These are phyloP conservation scores for Nanorana parkeri DNA, from an alignment of 2,113 vertebrate species.

Conservation along the genomic window DNA sequence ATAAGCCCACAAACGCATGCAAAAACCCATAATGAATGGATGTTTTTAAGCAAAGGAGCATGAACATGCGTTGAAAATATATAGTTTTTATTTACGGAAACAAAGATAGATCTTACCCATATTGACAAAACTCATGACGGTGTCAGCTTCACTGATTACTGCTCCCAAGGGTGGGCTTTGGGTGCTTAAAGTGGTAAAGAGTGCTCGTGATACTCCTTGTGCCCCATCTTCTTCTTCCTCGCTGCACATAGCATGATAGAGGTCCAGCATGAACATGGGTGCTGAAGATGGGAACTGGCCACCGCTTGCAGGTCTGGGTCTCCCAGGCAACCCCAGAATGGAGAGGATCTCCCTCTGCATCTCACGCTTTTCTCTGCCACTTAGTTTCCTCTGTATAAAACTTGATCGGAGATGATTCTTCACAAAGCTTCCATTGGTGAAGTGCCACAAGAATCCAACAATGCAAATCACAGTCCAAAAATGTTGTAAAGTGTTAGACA, in stretches of 20 bases:
- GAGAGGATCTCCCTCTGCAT: conserved; percentile 92
- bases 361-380: conserved; percentile 85
- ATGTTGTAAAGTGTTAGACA: background rate
- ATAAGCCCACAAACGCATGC: too few relatives aligned
- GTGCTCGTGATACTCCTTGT: conserved; percentile 64
- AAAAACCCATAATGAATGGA: too few relatives aligned
- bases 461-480: conserved; percentile 60
- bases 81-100: too few relatives aligned
- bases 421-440: conserved; percentile 69
- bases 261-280: conserved; percentile 93
- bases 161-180: conserved; percentile 77
- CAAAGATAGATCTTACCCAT: conserved; percentile 79
- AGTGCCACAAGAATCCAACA: conserved; percentile 60
- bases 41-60: too few relatives aligned
- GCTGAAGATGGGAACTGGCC: conserved; percentile 83
- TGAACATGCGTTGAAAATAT: too few relatives aligned
- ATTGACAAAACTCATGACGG: conserved; percentile 96
- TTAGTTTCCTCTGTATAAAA: conserved; percentile 77
- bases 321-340: conserved; percentile 83
- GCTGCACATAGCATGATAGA: conserved; percentile 87
- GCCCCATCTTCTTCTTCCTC: conserved; percentile 64
- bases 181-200: conserved; percentile 79
- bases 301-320: conserved; percentile 76
- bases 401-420: conserved; percentile 77
- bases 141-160: conserved; percentile 86